Conservation (phyloP, 2,113 vertebrate species). For the Conger conger region DNA sequence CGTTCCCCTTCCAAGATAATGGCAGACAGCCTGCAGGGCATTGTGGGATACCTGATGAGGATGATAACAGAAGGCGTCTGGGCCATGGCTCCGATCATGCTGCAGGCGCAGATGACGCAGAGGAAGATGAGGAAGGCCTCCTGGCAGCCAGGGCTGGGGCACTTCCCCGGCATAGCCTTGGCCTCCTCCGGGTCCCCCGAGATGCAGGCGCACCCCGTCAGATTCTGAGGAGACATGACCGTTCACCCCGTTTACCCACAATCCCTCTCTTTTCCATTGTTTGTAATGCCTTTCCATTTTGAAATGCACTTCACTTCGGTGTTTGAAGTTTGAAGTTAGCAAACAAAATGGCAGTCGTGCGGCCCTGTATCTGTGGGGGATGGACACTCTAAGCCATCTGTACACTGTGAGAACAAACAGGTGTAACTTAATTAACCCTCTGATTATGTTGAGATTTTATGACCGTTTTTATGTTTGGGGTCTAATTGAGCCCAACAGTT, state of each 20-base stretch:
- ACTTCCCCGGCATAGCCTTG: slow-evolving; percentile 85
- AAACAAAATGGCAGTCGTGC: too few relatives aligned
- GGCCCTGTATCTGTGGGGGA: background rate
- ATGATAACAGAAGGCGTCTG: slow-evolving; percentile 98
- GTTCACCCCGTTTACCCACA: background rate
- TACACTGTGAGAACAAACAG: background rate
- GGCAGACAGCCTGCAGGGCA: background rate
- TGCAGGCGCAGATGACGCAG: slow-evolving; percentile 94
- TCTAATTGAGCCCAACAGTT: too few relatives aligned
- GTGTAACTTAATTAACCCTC: too few relatives aligned
- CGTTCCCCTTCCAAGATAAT: background rate
- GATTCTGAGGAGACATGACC: slow-evolving; percentile 75
- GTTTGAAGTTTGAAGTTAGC: too few relatives aligned
- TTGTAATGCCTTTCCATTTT: too few relatives aligned
- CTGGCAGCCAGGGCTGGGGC: slow-evolving; percentile 87
- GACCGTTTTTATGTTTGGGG: too few relatives aligned
- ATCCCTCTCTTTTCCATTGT: background rate
- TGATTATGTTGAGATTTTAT: too few relatives aligned
- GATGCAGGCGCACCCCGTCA: slow-evolving; percentile 85
- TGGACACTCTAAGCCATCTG: background rate
- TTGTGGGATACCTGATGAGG: slow-evolving; percentile 84
- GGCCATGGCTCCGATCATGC: slow-evolving; percentile 96
- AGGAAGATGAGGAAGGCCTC: slow-evolving; percentile 95
- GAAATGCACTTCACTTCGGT: too few relatives aligned
- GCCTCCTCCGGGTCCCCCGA: slow-evolving; percentile 62